phyloP scores from a whole-genome alignment of 2,888 invertebrate genomes.

The Drosophila limbata region DNA sequence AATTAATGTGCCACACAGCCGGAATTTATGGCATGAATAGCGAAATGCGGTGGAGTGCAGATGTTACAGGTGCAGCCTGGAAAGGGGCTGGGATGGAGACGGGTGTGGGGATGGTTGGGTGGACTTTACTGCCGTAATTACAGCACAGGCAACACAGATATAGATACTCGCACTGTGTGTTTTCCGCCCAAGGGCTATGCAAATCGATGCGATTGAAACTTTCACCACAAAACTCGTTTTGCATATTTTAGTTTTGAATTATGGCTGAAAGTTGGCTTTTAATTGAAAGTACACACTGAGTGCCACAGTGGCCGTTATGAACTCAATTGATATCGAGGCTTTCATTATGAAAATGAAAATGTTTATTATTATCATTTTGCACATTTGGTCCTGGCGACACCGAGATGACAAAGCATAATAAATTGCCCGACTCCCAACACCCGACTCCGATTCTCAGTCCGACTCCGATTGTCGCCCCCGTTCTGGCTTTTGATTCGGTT shows the following conservation, averaged over 20 bases:
- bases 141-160: slow-evolving; percentile 27
- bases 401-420: slow-evolving; percentile 80
- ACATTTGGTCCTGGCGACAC: slow-evolving; percentile 63
- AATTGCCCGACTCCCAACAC: slow-evolving; percentile 51
- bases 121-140: slow-evolving; percentile 52
- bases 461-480: slow-evolving; percentile 15
- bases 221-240: slow-evolving; percentile 62
- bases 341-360: slow-evolving; percentile 73
- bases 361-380: slow-evolving; percentile 78
- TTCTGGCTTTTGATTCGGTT: slow-evolving; percentile 15
- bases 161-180: slow-evolving; percentile 3
- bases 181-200: slow-evolving; percentile 18
- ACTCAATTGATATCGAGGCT: slow-evolving; percentile 76
- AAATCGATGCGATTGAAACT: slow-evolving; percentile 74
- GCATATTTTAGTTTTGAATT: slow-evolving; percentile 81
- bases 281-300: slow-evolving; percentile 77
- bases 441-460: slow-evolving; percentile 15
- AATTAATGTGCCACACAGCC: slow-evolving; percentile 84
- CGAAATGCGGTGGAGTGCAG: slow-evolving; percentile 47
- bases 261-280: slow-evolving; percentile 78
- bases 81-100: slow-evolving; percentile 18
- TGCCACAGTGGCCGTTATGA: slow-evolving; percentile 55
- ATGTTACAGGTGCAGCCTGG: slow-evolving; percentile 65
- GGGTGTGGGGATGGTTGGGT: slow-evolving; percentile 9
- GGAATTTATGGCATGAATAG: slow-evolving; percentile 82